Conservation (phyloP, 2,888 invertebrate species). For the Metopia argyrocephala region DNA sequence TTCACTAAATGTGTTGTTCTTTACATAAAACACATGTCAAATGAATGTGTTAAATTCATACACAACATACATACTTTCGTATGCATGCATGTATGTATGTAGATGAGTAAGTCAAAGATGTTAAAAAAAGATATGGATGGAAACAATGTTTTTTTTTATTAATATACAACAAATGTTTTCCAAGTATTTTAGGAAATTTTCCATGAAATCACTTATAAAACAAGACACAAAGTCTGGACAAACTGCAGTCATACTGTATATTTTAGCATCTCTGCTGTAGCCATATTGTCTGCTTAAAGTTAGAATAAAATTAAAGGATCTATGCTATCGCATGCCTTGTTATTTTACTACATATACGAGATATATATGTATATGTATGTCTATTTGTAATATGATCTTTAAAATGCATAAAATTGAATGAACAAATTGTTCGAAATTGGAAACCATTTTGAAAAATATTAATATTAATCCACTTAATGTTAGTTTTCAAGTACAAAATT, state of each 20-base stretch:
- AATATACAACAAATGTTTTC: slow-evolving; percentile 47
- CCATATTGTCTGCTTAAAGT: slow-evolving; percentile 11
- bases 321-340: slow-evolving; percentile 22
- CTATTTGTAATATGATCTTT: slow-evolving; percentile 64
- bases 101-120: not conserved
- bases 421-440: slow-evolving; percentile 54
- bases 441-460: slow-evolving; percentile 52
- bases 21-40: slow-evolving; percentile 51
- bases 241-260: not conserved
- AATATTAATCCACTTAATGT: slow-evolving; percentile 30
- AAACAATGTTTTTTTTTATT: not conserved
- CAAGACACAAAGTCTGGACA: slow-evolving; percentile 53
- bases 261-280: not conserved
- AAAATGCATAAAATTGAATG: slow-evolving; percentile 67
- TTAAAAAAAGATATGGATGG: not conserved
- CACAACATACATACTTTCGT: not conserved
- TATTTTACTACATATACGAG: slow-evolving; percentile 5
- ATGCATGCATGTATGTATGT: not conserved
- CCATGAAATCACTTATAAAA: slow-evolving; percentile 35
- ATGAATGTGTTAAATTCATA: too few relatives aligned
- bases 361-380: too few relatives aligned
- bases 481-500: not conserved
- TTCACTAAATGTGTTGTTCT: slow-evolving; percentile 32
- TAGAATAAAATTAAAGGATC: slow-evolving; percentile 11
- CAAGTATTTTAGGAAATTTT: slow-evolving; percentile 53